Evolutionary conservation across 2,113 vertebrate species (phyloP), one percentile per base, ranked within the genome.

Genomic region (Tringa solitaria): DNA sequence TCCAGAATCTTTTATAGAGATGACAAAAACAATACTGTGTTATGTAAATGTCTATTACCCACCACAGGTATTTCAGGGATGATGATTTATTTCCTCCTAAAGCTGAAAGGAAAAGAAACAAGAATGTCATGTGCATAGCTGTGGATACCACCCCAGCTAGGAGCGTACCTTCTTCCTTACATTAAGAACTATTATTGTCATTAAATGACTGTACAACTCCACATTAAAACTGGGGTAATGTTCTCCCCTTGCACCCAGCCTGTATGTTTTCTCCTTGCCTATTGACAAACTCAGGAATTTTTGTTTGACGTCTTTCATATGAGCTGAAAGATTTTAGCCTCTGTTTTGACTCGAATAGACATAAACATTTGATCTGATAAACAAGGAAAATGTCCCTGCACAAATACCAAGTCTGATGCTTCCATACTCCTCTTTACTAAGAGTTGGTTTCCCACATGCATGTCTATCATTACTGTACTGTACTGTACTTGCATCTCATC

Each of bases 181-280:
- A 6, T 30, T 67, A 15, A 0, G 0, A 8, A 12, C 35, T 43
- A 24, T 21, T 7, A 2, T 48, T 88, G 30, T 39, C 13, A 67
- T 82, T 79, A 76, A 86, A 75, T 68, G 14, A 10, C 12, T 46
- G 11, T 48, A 50, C 13, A 67, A 11, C 37, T 18, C 13, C 46
- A 48, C 30, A 48, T 2, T 43, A 61, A 39, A 85, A 30, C 9
- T 18, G 33, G 5, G 24, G 14, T 22, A 43, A 26, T 35, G 11
- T 9, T 65, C 8, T 61, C 6, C 7, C 22, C 28, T 46, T 45
- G 8, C 8, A 82, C 8, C 1, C 16, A 64, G 30, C 0, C 10
- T 53, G 27, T 17, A 35, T 28, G 3, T 12, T 51, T 82, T 68
- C 20, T 68, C 9, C 5, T 72, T 28, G 2, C 19, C 2, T 46